These are phyloP conservation scores for Papilio demoleus DNA, from an alignment of 2,888 invertebrate genomes.

Conservation along the genomic window DNA sequence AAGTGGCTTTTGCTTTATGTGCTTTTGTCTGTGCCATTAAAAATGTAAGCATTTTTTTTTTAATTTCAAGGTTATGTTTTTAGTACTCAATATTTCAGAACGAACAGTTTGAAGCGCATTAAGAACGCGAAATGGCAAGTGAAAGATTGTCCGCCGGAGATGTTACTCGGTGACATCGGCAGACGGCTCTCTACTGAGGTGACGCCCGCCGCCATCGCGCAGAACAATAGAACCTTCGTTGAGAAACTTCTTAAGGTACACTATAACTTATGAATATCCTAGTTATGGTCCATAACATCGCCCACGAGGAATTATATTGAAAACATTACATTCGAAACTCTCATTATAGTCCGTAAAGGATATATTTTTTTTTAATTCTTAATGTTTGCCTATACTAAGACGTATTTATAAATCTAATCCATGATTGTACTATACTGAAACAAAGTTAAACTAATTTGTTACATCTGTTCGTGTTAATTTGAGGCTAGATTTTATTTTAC, in stretches of 20 bases:
- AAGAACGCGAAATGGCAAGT: slow-evolving; percentile 86
- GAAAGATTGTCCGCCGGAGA: slow-evolving; percentile 83
- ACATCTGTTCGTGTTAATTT: neutral
- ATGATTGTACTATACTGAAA: neutral
- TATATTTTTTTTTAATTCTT: no score
- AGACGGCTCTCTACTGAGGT: slow-evolving; percentile 85
- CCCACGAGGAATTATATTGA: slow-evolving; percentile 2
- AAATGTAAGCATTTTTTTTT: neutral
- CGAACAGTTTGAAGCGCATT: slow-evolving; percentile 84
- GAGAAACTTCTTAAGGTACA: slow-evolving; percentile 97
- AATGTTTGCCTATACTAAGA: no score
- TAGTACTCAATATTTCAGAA: slow-evolving; percentile 66
- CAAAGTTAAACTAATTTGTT: neutral
- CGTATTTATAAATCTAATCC: neutral
- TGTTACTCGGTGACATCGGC: slow-evolving; percentile 75
- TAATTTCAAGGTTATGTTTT: neutral
- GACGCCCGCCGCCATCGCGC: slow-evolving; percentile 95
- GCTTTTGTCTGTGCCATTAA: slow-evolving; percentile 29
- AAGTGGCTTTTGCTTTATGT: slow-evolving; percentile 37
- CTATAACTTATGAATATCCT: neutral
- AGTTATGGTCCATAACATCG: neutral
- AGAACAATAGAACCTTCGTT: slow-evolving; percentile 99
- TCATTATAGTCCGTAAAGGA: neutral
- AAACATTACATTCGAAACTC: neutral
- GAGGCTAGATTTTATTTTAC: slow-evolving; percentile 39